Conservation (phyloP, 2,888 invertebrate species). For the Cetonia aurata region DNA sequence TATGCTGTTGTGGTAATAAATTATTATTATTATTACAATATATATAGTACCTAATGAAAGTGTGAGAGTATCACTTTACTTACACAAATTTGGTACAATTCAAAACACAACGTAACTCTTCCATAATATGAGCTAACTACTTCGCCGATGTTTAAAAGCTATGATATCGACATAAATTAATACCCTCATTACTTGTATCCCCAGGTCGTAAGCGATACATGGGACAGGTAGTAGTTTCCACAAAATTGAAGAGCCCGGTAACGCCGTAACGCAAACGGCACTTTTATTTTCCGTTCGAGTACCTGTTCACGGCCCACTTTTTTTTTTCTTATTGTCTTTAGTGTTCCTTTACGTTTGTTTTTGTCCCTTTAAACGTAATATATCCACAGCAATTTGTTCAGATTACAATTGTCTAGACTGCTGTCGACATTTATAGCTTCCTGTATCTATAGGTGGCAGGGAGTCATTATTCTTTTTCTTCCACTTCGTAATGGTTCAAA, state of each 20-base stretch:
- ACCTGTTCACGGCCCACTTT: constrained; percentile 9
- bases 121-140: neutral
- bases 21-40: too few species aligned
- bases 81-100: too few species aligned
- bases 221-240: constrained; percentile 30
- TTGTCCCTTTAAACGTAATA: constrained; percentile 9
- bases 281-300: constrained; percentile 15
- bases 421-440: constrained; percentile 28
- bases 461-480: constrained; percentile 7
- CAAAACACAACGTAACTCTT: neutral
- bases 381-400: constrained; percentile 24
- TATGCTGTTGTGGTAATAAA: too few species aligned
- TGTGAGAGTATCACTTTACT: too few species aligned
- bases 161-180: too few species aligned
- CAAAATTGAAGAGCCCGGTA: constrained; percentile 4
- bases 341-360: constrained; percentile 3
- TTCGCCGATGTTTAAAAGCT: neutral
- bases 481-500: too few species aligned
- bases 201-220: too few species aligned
- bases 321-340: neutral
- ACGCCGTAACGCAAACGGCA: constrained; percentile 14
- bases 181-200: too few species aligned
- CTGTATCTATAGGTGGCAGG: neutral
- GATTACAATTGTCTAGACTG: constrained; percentile 35
- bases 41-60: too few species aligned